Conservation (phyloP, 1,140 invertebrate genomes). For the Copidosoma floridanum region DNA sequence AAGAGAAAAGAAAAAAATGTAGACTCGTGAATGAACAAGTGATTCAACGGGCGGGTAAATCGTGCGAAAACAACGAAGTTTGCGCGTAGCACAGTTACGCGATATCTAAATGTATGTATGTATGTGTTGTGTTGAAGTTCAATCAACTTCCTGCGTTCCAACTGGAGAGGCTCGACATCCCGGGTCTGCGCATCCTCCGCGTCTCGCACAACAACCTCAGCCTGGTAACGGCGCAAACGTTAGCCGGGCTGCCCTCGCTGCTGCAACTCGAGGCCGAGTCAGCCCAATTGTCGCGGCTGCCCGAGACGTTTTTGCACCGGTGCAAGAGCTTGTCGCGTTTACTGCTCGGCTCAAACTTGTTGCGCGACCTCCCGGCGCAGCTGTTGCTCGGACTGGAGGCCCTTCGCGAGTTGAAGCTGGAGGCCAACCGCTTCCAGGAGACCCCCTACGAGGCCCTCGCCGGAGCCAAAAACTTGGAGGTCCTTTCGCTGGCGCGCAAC, state of each 20-base stretch:
- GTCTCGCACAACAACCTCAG: conserved; percentile 78
- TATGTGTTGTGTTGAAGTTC: no score
- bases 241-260: conserved; percentile 73
- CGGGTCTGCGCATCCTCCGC: conserved; percentile 69
- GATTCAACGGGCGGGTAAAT: no score
- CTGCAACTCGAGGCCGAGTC: conserved; percentile 71
- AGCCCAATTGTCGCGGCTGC: conserved; percentile 67
- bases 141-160: conserved; percentile 73
- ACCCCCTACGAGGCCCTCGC: conserved; percentile 76
- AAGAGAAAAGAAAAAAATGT: no score
- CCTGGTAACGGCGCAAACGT: conserved; percentile 64
- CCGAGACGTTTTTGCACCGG: conserved; percentile 69
- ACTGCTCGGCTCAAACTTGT: conserved; percentile 69
- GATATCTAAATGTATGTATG: no score
- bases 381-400: conserved; percentile 68
- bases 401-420: conserved; percentile 74
- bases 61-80: no score
- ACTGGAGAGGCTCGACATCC: conserved; percentile 70
- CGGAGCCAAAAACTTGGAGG: conserved; percentile 72
- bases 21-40: no score
- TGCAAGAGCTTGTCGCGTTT: conserved; percentile 74
- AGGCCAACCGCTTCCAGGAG: conserved; percentile 69
- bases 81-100: no score
- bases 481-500: conserved; percentile 71
- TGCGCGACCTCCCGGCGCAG: conserved; percentile 64